Evolutionary conservation across 30 jellyfish, hydroid and myxozoan genomes (phyloP).

Genomic region (Hydractinia echinata): DNA sequence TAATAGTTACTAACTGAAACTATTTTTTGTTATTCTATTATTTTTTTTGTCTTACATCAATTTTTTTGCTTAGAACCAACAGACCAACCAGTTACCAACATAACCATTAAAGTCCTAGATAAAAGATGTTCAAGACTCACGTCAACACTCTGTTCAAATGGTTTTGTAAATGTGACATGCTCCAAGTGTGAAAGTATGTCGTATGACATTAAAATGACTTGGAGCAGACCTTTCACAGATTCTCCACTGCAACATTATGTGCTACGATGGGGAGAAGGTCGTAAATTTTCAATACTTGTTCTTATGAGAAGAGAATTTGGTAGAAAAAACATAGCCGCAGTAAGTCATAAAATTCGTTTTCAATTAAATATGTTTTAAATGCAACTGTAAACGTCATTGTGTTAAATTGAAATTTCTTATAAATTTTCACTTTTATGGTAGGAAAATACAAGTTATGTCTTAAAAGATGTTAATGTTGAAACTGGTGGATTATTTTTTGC

Average conservation of each 20-base stretch:
- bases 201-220: neutral
- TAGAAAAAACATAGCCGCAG: too few species aligned
- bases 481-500: too few species aligned
- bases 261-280: slow-evolving; percentile 2
- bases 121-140: neutral
- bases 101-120: neutral
- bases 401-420: too few species aligned
- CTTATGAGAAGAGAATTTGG: too few species aligned
- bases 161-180: slow-evolving; percentile 14
- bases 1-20: neutral
- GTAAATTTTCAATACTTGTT: too few species aligned
- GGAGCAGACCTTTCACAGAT: neutral
- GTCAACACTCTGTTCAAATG: neutral
- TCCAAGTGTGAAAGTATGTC: neutral
- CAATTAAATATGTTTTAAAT: too few species aligned
- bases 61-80: neutral
- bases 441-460: too few species aligned
- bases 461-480: too few species aligned
- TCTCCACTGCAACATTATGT: neutral
- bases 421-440: too few species aligned
- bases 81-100: slow-evolving; percentile 10
- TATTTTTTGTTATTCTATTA: neutral
- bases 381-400: too few species aligned
- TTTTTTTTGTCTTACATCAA: neutral
- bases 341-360: too few species aligned